phyloP scores from a whole-genome alignment of 2,113 vertebrate genomes.

The Ciconia maguari region DNA sequence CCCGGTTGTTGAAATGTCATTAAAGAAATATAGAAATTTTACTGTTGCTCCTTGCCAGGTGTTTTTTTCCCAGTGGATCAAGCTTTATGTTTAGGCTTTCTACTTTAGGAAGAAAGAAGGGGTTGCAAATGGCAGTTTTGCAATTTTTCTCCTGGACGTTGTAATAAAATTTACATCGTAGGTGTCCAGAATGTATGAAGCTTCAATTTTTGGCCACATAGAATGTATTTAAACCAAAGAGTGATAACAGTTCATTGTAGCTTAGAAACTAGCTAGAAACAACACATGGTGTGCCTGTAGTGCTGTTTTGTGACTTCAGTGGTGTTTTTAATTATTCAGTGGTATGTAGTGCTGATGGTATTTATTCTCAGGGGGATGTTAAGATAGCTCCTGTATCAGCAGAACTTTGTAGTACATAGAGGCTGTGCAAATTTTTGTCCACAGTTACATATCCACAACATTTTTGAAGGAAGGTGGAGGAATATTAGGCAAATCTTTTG shows the following conservation, averaged over 20 bases:
- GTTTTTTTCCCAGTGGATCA: background rate
- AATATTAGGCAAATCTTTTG: background rate
- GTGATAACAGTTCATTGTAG: background rate
- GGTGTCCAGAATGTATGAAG: background rate
- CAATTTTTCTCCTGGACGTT: background rate
- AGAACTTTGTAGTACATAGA: background rate
- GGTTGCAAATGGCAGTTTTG: background rate
- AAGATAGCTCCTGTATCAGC: background rate
- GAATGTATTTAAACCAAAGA: background rate
- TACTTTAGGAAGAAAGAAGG: background rate
- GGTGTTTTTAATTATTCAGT: background rate
- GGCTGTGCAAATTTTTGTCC: background rate
- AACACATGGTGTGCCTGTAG: background rate
- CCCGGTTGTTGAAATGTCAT: background rate
- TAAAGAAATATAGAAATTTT: background rate
- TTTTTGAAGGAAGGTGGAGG: background rate
- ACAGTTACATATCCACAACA: background rate
- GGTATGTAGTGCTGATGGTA: background rate
- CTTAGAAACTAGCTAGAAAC: background rate
- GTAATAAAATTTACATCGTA: background rate
- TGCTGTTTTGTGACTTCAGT: background rate
- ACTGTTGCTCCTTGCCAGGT: background rate
- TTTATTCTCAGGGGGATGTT: background rate
- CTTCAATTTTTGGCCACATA: background rate
- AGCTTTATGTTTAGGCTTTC: background rate